phyloP scores from a whole-genome alignment of 92 coral and sea anemone species.

The Umimayanthus chanpuru region DNA sequence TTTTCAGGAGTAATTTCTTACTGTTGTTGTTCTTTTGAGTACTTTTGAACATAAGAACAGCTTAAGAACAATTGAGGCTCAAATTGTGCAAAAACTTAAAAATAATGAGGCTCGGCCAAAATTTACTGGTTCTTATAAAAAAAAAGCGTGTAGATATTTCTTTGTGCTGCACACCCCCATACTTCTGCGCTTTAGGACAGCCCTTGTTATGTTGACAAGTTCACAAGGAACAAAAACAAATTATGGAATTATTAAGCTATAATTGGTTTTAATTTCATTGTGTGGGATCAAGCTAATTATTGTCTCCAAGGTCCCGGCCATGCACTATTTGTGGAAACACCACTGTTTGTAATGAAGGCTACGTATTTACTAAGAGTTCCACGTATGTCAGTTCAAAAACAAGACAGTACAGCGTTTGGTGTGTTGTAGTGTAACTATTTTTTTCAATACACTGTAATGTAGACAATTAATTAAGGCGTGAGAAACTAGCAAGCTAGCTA shows the following conservation, averaged over 20 bases:
- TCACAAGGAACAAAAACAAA: not conserved
- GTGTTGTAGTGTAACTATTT: not conserved
- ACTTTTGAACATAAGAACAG: too few species aligned
- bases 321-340: not conserved
- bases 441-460: not conserved
- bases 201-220: too few species aligned
- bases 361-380: not conserved
- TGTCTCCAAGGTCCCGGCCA: not conserved
- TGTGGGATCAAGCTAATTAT: not conserved
- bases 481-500: not conserved
- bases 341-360: not conserved
- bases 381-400: not conserved
- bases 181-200: too few species aligned
- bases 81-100: too few species aligned
- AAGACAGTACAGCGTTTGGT: not conserved
- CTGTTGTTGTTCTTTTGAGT: too few species aligned
- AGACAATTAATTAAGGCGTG: not conserved
- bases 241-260: too few species aligned
- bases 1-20: too few species aligned
- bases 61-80: too few species aligned
- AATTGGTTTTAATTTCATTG: not conserved
- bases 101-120: too few species aligned
- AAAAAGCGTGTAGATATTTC: too few species aligned
- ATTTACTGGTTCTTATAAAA: too few species aligned
- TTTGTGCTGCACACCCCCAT: too few species aligned